Evolutionary conservation across 2,888 invertebrate genomes (phyloP), one percentile per base, ranked within the genome.

Genomic region (Hyposoter dolosus): DNA sequence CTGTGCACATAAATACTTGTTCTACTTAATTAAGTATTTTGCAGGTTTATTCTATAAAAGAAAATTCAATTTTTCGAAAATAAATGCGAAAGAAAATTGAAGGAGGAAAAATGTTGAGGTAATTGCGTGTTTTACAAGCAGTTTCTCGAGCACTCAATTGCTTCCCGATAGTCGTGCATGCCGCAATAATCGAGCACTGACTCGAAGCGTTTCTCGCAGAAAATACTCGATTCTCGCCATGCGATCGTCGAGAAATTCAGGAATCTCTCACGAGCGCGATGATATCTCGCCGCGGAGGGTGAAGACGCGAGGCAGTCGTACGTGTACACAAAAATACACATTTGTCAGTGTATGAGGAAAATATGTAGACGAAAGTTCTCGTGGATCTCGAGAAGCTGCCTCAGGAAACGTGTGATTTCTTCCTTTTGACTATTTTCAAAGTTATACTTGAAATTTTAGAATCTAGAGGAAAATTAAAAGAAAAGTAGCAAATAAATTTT

Each of bases 161-260:
- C 43, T 68, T 19, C 68, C 40, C 23, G 56, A 78, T 43, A 53
- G n/a, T 53, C 78, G 40, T 28, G 68, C 10, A 32, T 56, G 35
- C 35, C 35, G 50, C 28, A 78, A 56, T 50, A 50, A 40, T 68
- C 43, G 68, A 56, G n/a, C 43, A 7, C 28, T 45, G 56, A 56
- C 40, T 50, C 78, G 56, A 45, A 43, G 56, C 68, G 43, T 78
- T 78, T 69, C 56, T 40, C 40, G 35, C 43, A 43, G 35, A 75
- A 79, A 80, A 82, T 81, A 81, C 77, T 77, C 76, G 68, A 86
- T 86, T 75, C 68, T 53, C 53, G n/a, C n/a, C 50, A 69, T 56
- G 74, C 72, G 80, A 74, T 68, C 83, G 65, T 19, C 35, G 72
- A 74, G 74, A 43, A 81, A 81, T 53, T 43, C 28, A 68, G 56